Base-by-base conservation (phyloP, 2,797 vertebrate genomes). In the Luscinia megarhynchos region DNA sequence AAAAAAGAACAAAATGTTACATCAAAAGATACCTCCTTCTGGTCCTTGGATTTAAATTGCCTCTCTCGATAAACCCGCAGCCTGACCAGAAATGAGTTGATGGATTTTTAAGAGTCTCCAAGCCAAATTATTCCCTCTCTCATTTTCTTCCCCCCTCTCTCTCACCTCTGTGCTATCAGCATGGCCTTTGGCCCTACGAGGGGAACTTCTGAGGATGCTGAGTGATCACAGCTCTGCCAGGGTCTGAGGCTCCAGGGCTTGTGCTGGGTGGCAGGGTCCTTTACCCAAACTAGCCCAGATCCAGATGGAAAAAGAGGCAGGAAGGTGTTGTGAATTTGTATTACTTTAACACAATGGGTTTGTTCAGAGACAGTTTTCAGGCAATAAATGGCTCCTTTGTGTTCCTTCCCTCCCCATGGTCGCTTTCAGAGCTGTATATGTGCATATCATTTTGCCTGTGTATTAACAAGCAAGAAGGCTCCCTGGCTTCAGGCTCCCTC, bases 341-440 rank as follows among this genome's bases (percentile, higher is more conserved):
- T 97, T 94, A 90, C 95, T 96, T 90, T 84, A 94, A 89, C 96
- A 97, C 95, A 97, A 96, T 95, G 94, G 94, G 93, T 97, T 97
- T 96, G 94, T 96, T 97, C 95, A 96, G 96, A 93, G 93, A 95
- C 95, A 90, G 91, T 96, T 96, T 91, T 93, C 93, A 95, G 87
- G 95, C 95, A 96, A 72, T 96, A 96, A 97, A 97, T 94, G 93
- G 91, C 89, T 96, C 95, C 95, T 94, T 96, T 97, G 96, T 97
- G 93, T 96, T 95, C n/a, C 83, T 91, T 94, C 77, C 50, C 89
- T 95, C 94, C 93, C 94, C 15, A 4, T 2, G n/a, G 91, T 93
- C 58, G 93, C 95, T 94, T 90, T 94, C 13, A 0, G 83, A 82
- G 90, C 93, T 84, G 87, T 93, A 66, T 94, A 88, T 96, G 93